A percentile compares a stretch with the other conserved stretches of the same genome.
phyloP scores from a whole-genome alignment of 1,140 invertebrate genomes.

The Caenorhabditis tropicalis region DNA sequence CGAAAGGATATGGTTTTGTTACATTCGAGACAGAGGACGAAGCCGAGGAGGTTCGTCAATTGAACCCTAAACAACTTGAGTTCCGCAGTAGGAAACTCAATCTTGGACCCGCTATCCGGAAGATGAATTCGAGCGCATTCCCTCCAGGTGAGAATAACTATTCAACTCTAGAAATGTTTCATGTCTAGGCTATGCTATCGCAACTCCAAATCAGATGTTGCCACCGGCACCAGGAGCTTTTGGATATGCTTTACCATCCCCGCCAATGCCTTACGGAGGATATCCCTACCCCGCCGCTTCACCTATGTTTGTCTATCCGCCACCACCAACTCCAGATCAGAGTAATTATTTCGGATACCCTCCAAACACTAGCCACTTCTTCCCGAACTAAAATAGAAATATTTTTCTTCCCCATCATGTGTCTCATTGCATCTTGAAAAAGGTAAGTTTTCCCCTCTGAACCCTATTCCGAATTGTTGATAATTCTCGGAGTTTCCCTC shows the following conservation, averaged over 20 bases:
- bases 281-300: neutral
- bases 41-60: slow-evolving; percentile 44
- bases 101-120: slow-evolving; percentile 51
- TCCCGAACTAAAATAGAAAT: neutral
- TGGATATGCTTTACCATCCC: neutral
- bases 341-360: neutral
- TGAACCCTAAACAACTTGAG: slow-evolving; percentile 47
- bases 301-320: neutral
- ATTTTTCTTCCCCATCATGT: too few relatives aligned
- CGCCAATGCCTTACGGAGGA: neutral
- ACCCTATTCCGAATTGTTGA: too few relatives aligned
- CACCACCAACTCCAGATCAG: neutral
- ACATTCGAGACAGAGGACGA: slow-evolving; percentile 58
- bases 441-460: too few relatives aligned
- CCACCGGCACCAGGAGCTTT: neutral
- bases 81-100: slow-evolving; percentile 47
- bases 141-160: neutral
- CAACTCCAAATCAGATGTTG: neutral
- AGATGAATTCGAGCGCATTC: slow-evolving; percentile 13
- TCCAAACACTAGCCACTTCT: neutral
- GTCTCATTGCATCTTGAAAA: too few relatives aligned
- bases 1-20: slow-evolving; percentile 58
- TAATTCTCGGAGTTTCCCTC: too few relatives aligned
- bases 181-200: neutral
- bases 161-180: too few relatives aligned